phyloP scores from a whole-genome alignment of 2,888 invertebrate species.

The Watsonalla binaria region DNA sequence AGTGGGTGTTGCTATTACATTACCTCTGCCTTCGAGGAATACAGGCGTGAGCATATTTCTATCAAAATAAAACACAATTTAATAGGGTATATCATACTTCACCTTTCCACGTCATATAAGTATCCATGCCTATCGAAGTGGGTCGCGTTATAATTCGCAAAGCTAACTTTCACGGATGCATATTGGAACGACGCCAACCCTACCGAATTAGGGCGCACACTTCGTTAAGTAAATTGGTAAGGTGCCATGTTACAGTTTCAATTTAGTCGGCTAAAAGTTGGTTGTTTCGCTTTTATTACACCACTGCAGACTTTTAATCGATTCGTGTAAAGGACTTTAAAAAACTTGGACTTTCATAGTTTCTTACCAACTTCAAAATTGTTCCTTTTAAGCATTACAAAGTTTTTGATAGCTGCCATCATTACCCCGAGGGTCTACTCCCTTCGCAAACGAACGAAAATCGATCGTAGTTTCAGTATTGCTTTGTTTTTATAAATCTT shows the following conservation, averaged over 20 bases:
- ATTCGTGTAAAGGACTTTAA: too few species aligned
- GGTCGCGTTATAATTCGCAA: constrained; percentile 25
- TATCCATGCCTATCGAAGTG: constrained; percentile 10
- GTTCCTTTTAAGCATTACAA: too few species aligned
- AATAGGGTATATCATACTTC: neutral
- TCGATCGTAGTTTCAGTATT: too few species aligned
- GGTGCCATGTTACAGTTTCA: constrained; percentile 23
- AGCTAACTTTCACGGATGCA: constrained; percentile 12
- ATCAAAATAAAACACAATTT: too few species aligned
- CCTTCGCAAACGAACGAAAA: too few species aligned
- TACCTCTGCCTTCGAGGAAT: too few species aligned
- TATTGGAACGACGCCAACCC: constrained; percentile 37
- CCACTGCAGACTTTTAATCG: neutral
- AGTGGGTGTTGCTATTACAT: too few species aligned
- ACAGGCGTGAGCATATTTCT: too few species aligned
- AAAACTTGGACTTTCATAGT: neutral
- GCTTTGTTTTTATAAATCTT: too few species aligned
- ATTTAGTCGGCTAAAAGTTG: constrained; percentile 14
- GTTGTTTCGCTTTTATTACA: neutral
- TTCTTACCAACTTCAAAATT: too few species aligned
- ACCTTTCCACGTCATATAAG: neutral
- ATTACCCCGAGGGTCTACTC: too few species aligned
- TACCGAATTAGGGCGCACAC: constrained; percentile 42
- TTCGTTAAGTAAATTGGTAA: constrained; percentile 54
- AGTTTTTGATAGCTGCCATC: too few species aligned